These are phyloP conservation scores for Mythimna lalbum DNA, from an alignment of 2,888 invertebrate genomes.

Conservation along the genomic window DNA sequence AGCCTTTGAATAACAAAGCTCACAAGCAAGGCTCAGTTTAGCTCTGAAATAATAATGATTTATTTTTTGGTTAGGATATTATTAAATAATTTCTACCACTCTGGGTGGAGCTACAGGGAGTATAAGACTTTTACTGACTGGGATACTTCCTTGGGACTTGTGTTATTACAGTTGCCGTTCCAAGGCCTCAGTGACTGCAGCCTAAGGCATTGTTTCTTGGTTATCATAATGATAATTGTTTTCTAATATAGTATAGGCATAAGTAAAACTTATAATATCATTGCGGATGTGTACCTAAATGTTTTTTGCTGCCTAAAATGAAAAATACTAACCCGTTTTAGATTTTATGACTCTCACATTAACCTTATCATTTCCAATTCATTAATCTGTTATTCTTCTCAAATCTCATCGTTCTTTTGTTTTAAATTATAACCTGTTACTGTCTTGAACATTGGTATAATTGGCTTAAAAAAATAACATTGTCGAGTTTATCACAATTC, in stretches of 20 bases:
- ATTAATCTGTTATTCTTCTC: slow-evolving; percentile 18
- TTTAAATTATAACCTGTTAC: slow-evolving; percentile 40
- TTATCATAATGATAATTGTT: neutral
- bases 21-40: too few relatives aligned
- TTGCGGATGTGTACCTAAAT: neutral
- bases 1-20: too few relatives aligned
- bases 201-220: too few relatives aligned
- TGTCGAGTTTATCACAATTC: slow-evolving; percentile 56
- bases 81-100: too few relatives aligned
- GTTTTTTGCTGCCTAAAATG: neutral
- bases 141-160: too few relatives aligned
- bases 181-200: too few relatives aligned
- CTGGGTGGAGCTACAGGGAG: too few relatives aligned
- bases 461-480: slow-evolving; percentile 45
- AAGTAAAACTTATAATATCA: neutral
- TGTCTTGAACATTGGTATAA: slow-evolving; percentile 35
- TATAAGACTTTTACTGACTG: too few relatives aligned
- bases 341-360: neutral
- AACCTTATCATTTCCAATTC: slow-evolving; percentile 15
- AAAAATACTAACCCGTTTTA: neutral
- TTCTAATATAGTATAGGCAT: neutral
- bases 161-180: too few relatives aligned
- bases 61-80: too few relatives aligned
- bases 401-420: slow-evolving; percentile 35
- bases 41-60: neutral